A percentile compares a stretch with the other conserved stretches of the same genome.
These are phyloP conservation scores for Apocrypta bakeri DNA, from an alignment of 1,140 invertebrate species.

Conservation along the genomic window DNA sequence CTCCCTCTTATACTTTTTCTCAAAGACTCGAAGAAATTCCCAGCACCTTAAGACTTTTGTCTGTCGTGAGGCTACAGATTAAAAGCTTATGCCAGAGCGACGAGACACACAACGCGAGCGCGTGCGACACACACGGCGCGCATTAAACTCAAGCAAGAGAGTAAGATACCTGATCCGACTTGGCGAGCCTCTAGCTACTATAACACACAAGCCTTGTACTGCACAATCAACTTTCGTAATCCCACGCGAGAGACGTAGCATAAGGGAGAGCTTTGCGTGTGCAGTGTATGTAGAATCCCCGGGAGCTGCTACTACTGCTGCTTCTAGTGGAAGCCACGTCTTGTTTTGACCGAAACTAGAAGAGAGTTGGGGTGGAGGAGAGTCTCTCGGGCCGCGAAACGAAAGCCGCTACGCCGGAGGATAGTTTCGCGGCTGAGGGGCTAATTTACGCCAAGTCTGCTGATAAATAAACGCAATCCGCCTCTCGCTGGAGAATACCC, in stretches of 20 bases:
- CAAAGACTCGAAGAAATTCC: background rate
- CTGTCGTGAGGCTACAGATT: background rate
- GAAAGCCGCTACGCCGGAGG: conserved; percentile 44
- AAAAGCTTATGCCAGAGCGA: background rate
- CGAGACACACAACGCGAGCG: background rate
- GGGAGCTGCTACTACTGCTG: background rate
- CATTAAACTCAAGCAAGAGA: conserved; percentile 30
- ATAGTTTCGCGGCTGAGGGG: conserved; percentile 59
- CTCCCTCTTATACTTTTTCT: no score
- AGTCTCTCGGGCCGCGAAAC: conserved; percentile 18
- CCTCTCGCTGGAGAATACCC: conserved; percentile 65
- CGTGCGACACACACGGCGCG: conserved; percentile 15
- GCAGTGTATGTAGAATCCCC: conserved; percentile 18
- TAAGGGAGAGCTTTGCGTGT: conserved; percentile 23
- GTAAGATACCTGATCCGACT: conserved; percentile 24
- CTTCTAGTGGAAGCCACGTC: conserved; percentile 7
- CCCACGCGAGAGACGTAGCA: conserved; percentile 46
- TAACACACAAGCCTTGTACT: background rate
- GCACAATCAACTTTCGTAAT: conserved; percentile 62
- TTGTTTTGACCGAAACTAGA: conserved; percentile 28
- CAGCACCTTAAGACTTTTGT: background rate
- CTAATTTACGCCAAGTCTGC: conserved; percentile 72
- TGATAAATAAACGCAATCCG: conserved; percentile 67
- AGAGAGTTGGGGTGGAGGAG: background rate
- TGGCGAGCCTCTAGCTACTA: background rate